Evolutionary conservation across 2,888 invertebrate species (phyloP).

Genomic region (Eledona agricola): DNA sequence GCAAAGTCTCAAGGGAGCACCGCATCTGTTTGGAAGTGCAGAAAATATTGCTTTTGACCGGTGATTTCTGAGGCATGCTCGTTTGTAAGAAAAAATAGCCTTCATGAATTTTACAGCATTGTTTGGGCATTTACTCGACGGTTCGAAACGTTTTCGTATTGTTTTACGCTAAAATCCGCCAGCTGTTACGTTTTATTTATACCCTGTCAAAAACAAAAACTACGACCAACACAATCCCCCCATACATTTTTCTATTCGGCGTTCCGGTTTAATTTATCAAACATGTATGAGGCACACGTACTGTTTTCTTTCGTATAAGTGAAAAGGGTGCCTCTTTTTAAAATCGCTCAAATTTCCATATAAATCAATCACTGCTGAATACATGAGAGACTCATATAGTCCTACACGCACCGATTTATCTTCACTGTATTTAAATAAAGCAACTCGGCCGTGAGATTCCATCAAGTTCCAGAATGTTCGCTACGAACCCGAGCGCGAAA

Average conservation of each 20-base stretch:
- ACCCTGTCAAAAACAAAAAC: conserved; percentile 23
- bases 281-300: conserved; percentile 17
- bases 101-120: conserved; percentile 23
- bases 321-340: conserved; percentile 15
- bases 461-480: conserved; percentile 57
- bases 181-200: conserved; percentile 24
- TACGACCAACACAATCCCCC: conserved; percentile 8
- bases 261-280: conserved; percentile 23
- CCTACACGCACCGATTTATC: conserved; percentile 51
- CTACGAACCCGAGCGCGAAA: conserved; percentile 55
- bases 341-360: conserved; percentile 49
- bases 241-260: conserved; percentile 2
- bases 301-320: conserved; percentile 4
- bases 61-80: conserved; percentile 19
- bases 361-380: conserved; percentile 52
- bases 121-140: conserved; percentile 13
- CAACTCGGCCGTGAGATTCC: conserved; percentile 58
- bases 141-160: conserved; percentile 17
- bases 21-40: conserved; percentile 35
- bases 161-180: conserved; percentile 21
- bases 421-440: conserved; percentile 58
- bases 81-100: conserved; percentile 25
- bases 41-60: conserved; percentile 32
- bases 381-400: conserved; percentile 47
- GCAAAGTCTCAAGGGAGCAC: conserved; percentile 32